Percentiles rank a stretch among this genome's conserved stretches.
Evolutionary conservation across 2,113 vertebrate genomes (phyloP).

Genomic region (Apistogramma diplotaenia): DNA sequence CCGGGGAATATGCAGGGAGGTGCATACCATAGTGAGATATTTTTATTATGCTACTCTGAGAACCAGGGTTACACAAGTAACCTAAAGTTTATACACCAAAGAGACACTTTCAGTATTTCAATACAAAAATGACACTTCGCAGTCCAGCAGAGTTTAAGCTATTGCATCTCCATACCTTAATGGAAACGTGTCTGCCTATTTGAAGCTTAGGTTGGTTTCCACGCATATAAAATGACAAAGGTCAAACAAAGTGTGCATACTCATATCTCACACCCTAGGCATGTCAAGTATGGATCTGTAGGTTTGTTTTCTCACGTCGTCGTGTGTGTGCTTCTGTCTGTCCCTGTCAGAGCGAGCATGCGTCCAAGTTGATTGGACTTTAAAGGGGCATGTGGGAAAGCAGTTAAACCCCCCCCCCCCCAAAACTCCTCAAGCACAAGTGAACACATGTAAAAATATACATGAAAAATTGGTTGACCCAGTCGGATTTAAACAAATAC

Average conservation of each 20-base stretch:
- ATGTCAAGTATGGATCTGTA: neutral
- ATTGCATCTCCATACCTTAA: neutral
- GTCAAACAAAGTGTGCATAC: slow-evolving; percentile 10
- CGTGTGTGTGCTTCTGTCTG: slow-evolving; percentile 31
- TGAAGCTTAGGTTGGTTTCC: neutral
- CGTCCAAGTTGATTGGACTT: slow-evolving; percentile 37
- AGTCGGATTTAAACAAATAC: neutral
- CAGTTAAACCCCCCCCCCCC: slow-evolving; percentile 34
- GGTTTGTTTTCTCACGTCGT: slow-evolving; percentile 23
- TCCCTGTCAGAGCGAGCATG: neutral
- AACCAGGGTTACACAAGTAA: neutral
- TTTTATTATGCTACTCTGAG: neutral
- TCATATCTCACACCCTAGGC: neutral
- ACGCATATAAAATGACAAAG: neutral
- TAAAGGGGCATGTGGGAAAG: slow-evolving; percentile 67
- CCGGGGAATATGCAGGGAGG: too few species aligned
- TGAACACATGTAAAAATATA: neutral
- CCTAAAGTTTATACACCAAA: neutral
- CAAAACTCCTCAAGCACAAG: slow-evolving; percentile 13
- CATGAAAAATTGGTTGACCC: neutral
- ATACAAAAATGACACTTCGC: neutral
- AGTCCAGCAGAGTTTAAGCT: neutral
- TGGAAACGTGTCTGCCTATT: neutral
- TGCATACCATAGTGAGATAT: neutral
- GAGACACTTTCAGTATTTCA: neutral